phyloP scores from a whole-genome alignment of 1,140 invertebrate genomes.

The Steinernema feltiae region DNA sequence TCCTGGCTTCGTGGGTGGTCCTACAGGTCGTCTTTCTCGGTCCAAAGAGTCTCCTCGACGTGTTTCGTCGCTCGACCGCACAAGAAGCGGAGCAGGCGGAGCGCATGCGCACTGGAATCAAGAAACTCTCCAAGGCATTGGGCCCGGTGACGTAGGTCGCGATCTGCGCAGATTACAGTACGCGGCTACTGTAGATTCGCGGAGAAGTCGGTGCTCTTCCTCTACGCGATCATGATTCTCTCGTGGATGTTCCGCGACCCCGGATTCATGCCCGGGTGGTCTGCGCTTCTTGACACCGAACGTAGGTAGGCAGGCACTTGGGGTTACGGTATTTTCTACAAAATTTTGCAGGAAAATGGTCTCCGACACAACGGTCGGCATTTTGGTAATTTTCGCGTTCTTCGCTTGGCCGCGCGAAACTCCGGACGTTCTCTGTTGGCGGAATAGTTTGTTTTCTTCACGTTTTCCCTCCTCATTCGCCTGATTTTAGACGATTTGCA shows the following conservation, averaged over 20 bases:
- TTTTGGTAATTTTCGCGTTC: slow-evolving; percentile 29
- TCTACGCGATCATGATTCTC: slow-evolving; percentile 27
- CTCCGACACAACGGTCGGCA: slow-evolving; percentile 25
- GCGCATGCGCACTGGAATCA: slow-evolving; percentile 6
- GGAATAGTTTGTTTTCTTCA: slow-evolving; percentile 4
- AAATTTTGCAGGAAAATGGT: slow-evolving; percentile 22
- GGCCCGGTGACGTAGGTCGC: slow-evolving; percentile 30
- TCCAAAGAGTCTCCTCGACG: slow-evolving; percentile 18
- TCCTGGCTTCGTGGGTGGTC: slow-evolving; percentile 36
- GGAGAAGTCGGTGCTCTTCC: slow-evolving; percentile 32
- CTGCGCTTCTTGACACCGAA: slow-evolving; percentile 23
- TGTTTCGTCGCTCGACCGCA: slow-evolving; percentile 22
- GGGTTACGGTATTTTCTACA: too few species aligned
- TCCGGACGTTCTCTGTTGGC: slow-evolving; percentile 24
- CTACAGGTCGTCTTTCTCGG: slow-evolving; percentile 35
- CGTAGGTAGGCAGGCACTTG: not conserved
- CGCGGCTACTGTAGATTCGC: slow-evolving; percentile 34
- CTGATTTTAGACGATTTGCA: slow-evolving; percentile 2
- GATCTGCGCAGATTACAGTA: not conserved
- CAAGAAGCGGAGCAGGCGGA: slow-evolving; percentile 24
- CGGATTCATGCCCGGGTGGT: slow-evolving; percentile 40
- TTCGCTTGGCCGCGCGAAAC: slow-evolving; percentile 34
- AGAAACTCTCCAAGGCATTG: slow-evolving; percentile 20
- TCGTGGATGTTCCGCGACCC: slow-evolving; percentile 41
- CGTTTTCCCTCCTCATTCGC: not conserved